Evolutionary conservation across 2,113 vertebrate species (phyloP).

Genomic region (Spea multiplicata): DNA sequence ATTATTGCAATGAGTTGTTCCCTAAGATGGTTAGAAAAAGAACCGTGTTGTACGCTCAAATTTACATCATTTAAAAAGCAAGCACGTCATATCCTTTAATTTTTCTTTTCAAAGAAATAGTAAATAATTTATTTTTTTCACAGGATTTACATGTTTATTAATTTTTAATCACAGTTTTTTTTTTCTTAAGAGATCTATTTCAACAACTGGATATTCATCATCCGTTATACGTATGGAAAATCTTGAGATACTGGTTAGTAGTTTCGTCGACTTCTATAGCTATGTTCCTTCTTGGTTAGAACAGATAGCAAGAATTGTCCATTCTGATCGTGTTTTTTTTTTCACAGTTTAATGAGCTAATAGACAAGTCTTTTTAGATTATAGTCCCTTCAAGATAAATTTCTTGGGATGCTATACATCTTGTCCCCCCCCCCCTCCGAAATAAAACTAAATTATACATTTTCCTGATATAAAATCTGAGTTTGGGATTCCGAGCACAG

Average conservation of each 20-base stretch:
- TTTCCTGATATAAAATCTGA: conserved; percentile 82
- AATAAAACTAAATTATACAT: conserved; percentile 76
- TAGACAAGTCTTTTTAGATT: conserved; percentile 71
- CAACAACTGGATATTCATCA: conserved; percentile 70
- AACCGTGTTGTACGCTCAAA: conserved; percentile 85
- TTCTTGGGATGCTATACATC: conserved; percentile 75
- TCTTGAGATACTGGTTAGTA: conserved; percentile 72
- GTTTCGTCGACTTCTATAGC: conserved; percentile 69
- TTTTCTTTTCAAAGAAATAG: conserved; percentile 76
- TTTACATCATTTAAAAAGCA: conserved; percentile 98
- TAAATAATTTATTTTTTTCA: conserved; percentile 78
- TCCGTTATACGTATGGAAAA: conserved; percentile 69
- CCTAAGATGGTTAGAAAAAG: conserved; percentile 98
- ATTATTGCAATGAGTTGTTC: conserved; percentile 98
- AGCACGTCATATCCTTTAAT: conserved; percentile 78
- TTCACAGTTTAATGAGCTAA: conserved; percentile 78
- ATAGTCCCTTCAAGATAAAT: conserved; percentile 70
- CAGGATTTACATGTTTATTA: conserved; percentile 93
- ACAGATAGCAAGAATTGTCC: conserved; percentile 66
- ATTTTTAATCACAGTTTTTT: conserved; percentile 81
- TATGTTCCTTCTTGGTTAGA: conserved; percentile 65
- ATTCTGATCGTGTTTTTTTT: conserved; percentile 69
- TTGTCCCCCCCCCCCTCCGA: conserved; percentile 60
- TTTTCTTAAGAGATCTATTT: conserved; percentile 70
- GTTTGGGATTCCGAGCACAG: conserved; percentile 78